Evolutionary conservation across 2,888 invertebrate genomes (phyloP), one percentile per base, ranked within the genome.

Genomic region (Latrodectus elegans): DNA sequence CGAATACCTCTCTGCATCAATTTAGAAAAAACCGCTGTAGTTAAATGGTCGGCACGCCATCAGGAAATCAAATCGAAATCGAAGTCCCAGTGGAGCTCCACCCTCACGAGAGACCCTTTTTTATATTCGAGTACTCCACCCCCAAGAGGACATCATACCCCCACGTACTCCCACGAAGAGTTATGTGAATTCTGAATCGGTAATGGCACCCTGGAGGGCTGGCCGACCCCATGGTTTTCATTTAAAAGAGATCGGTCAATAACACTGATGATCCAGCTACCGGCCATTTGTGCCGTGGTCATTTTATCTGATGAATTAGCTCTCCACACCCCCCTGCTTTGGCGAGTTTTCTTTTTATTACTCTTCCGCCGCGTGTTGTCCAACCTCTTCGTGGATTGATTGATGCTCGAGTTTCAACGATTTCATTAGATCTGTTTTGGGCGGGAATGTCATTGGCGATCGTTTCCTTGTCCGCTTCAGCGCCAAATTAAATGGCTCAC

Each of bases 1-100:
- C 12, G 14, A 9, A 51, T 38, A 49, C 49, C 71, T 71, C 22
- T 38, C 38, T 11, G n/a, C 15, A 12, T 60, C 60, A 60, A 60
- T 60, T 60, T 60, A 60, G n/a, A 60, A 60, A 55, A 12, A 12
- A n/a, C 60, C n/a, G 12, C 14, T 60, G 60, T 60, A 60, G 60
- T 60, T 60, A 60, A 60, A 60, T 60, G 60, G 60, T 60, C n/a
- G 38, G 60, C 83, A 76, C 76, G 83, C 82, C 82, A 83, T 65
- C 76, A 71, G 76, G 52, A 84, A 84, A 84, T 84, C 84, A 84
- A 78, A 75, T 68, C 52, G 53, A 74, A 67, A 15, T 60, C 60
- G 60, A 60, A 60, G n/a, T 74, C 73, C 72, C 74, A 15, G 10
- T 0, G 60, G 64, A 70, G 64, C 26, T 70, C 53, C 73, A 73